Base-by-base conservation (phyloP, 2,888 invertebrate species). In the Odontocerum albicorne region DNA sequence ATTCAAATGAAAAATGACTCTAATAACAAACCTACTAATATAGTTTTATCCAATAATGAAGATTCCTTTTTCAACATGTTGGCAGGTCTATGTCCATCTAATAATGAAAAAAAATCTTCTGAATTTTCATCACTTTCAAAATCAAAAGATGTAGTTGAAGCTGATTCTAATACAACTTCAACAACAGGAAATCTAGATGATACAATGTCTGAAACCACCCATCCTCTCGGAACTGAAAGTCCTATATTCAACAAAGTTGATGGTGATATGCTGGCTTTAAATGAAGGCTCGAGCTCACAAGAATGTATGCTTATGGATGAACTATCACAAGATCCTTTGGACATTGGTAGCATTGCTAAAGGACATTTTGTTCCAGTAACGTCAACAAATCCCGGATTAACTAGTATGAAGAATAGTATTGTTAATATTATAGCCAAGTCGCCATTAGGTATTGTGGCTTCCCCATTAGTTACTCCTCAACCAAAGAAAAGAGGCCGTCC, bases 21-120 rank as follows among this genome's bases (percentile, higher is more conserved):
- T 10, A 47, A 52, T 20, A 43, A 20, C 22, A 27, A 16, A 21
- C 43, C 46, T 2, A 39, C 36, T 16, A 49, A 74, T 62, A 74
- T 76, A 62, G 76, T 74, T 61, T 72, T 73, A 65, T 71, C 77
- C 10, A 78, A 78, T 64, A 78, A 78, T 67, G 78, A 77, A n/a
- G 77, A 76, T 63, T 77, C 78, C 1, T 77, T 77, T 62, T 65
- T 78, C 60, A 77, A 75, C 58, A n/a, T n/a, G n/a, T n/a, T n/a
- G n/a, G n/a, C n/a, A n/a, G n/a, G n/a, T n/a, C n/a, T n/a, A n/a
- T n/a, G n/a, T n/a, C n/a, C n/a, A n/a, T n/a, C n/a, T 13, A 75
- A 76, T 63, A 73, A 75, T 19, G 55, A 57, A 63, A 67, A 72
- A 58, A 73, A 75, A 65, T 69, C 13, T 73, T 73, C 54, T 21